Conservation (phyloP, 2,113 vertebrate species). For the Larimichthys crocea region DNA sequence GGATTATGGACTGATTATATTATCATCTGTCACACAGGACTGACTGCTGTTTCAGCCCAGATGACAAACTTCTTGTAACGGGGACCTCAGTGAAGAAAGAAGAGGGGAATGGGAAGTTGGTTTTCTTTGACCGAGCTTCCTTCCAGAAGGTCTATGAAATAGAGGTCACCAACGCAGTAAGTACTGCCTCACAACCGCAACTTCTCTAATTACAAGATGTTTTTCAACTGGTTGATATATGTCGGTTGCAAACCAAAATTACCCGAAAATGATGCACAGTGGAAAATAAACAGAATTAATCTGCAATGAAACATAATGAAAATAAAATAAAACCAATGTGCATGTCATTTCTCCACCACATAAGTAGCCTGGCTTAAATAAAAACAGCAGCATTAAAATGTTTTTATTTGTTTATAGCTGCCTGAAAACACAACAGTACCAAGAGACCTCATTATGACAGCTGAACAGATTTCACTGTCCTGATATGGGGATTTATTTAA, state of each 20-base stretch:
- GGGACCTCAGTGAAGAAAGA: conserved; percentile 94
- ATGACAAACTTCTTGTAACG: conserved; percentile 94
- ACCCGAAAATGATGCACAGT: conserved; percentile 5
- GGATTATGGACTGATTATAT: background rate
- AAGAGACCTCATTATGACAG: conserved; percentile 10
- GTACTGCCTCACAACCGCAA: conserved; percentile 64
- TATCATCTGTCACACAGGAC: conserved; percentile 83
- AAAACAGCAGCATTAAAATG: conserved; percentile 13
- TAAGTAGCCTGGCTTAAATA: conserved; percentile 16
- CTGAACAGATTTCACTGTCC: background rate
- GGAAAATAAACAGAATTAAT: conserved; percentile 37
- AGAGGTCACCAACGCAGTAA: conserved; percentile 92
- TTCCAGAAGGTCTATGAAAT: conserved; percentile 93
- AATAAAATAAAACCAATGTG: conserved; percentile 42
- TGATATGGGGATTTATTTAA: conserved; percentile 6
- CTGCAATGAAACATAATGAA: conserved; percentile 35
- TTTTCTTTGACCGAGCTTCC: conserved; percentile 90
- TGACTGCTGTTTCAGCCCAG: conserved; percentile 98
- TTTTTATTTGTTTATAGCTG: conserved; percentile 12
- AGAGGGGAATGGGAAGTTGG: conserved; percentile 90
- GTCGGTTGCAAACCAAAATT: conserved; percentile 40
- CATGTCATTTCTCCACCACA: conserved; percentile 13
- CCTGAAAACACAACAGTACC: conserved; percentile 27
- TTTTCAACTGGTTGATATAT: conserved; percentile 36
- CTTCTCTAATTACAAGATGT: conserved; percentile 3